These are phyloP conservation scores for Eublepharis macularius DNA, from an alignment of 2,113 vertebrate species.

Conservation along the genomic window DNA sequence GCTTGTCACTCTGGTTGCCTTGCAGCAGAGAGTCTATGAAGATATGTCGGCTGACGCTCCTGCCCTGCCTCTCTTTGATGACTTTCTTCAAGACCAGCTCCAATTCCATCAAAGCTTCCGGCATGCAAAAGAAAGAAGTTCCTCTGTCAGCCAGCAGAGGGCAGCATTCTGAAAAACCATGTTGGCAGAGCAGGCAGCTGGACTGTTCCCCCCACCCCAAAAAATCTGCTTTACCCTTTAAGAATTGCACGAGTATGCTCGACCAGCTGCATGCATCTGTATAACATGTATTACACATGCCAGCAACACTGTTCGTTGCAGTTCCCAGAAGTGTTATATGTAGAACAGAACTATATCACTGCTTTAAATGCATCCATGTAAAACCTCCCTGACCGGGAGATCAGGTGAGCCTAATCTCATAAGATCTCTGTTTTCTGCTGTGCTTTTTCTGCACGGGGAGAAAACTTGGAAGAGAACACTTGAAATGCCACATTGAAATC, in stretches of 20 bases:
- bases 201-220: neutral
- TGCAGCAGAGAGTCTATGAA: slow-evolving; percentile 90
- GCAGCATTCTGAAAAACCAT: slow-evolving; percentile 19
- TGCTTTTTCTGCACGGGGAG: too few relatives aligned
- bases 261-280: neutral
- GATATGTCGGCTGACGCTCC: slow-evolving; percentile 69
- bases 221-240: neutral
- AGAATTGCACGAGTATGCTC: neutral
- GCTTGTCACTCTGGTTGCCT: slow-evolving; percentile 86
- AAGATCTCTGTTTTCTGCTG: too few relatives aligned
- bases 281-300: neutral
- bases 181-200: neutral
- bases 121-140: slow-evolving; percentile 40
- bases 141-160: slow-evolving; percentile 34
- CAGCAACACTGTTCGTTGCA: too few relatives aligned
- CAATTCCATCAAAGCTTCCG: slow-evolving; percentile 87
- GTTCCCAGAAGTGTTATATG: too few relatives aligned
- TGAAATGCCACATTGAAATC: too few relatives aligned
- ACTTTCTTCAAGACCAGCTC: slow-evolving; percentile 86
- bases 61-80: slow-evolving; percentile 83
- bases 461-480: too few relatives aligned
- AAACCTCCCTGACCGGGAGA: too few relatives aligned
- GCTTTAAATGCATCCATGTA: too few relatives aligned
- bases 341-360: too few relatives aligned
- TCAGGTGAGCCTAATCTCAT: too few relatives aligned